A percentile compares a stretch with the other conserved stretches of the same genome.
phyloP scores from a whole-genome alignment of 2,888 invertebrate species.

The Anagyrus pseudococci region DNA sequence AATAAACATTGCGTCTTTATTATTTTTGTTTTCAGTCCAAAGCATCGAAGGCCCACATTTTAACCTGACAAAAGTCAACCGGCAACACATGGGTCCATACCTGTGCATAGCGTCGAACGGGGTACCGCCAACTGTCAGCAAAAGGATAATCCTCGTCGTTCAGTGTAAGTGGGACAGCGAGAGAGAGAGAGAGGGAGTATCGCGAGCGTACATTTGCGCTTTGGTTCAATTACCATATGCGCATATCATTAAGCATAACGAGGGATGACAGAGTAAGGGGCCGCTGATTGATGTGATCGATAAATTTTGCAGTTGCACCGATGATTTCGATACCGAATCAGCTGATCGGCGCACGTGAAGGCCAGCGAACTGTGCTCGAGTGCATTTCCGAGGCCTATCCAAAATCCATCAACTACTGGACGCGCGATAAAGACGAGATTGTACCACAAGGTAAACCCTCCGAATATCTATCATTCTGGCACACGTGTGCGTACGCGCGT shows the following conservation, averaged over 20 bases:
- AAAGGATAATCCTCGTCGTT: constrained; percentile 63
- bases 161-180: constrained; percentile 60
- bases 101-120: constrained; percentile 64
- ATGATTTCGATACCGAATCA: constrained; percentile 67
- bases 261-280: neutral
- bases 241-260: neutral
- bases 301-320: constrained; percentile 63
- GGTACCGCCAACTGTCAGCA: constrained; percentile 64
- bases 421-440: constrained; percentile 64
- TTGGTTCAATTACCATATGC: constrained; percentile 1
- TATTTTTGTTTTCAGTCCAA: constrained; percentile 66
- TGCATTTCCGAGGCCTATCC: constrained; percentile 68
- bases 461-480: constrained; percentile 14
- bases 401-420: constrained; percentile 68
- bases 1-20: no score
- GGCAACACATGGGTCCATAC: constrained; percentile 64
- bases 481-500: neutral
- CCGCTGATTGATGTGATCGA: constrained; percentile 19
- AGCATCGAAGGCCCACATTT: constrained; percentile 70
- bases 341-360: constrained; percentile 64
- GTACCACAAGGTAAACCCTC: constrained; percentile 62
- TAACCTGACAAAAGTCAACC: constrained; percentile 59
- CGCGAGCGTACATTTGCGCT: neutral
- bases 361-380: constrained; percentile 64
- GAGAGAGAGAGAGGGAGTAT: neutral